These are phyloP conservation scores for Meleagris gallopavo DNA, from an alignment of 2,113 vertebrate genomes.

Conservation along the genomic window DNA sequence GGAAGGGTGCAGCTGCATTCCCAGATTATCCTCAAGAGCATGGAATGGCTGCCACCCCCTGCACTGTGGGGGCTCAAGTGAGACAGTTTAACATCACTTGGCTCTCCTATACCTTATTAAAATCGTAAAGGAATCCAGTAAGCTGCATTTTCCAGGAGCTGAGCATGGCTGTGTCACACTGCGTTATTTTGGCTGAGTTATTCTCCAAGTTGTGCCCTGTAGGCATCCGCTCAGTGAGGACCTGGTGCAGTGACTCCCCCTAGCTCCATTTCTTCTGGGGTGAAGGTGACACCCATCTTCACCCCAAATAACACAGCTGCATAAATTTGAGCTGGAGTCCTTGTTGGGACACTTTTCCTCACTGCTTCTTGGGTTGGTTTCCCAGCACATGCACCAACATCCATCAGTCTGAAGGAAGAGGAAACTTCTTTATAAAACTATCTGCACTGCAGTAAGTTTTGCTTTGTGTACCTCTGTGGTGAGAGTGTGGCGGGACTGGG, in stretches of 20 bases:
- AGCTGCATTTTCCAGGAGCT: background rate
- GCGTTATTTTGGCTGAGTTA: background rate
- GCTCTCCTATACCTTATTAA: background rate
- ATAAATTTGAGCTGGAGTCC: accelerated
- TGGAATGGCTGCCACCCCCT: background rate
- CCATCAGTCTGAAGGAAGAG: background rate
- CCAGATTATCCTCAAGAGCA: constrained; percentile 31
- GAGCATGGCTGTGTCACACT: background rate
- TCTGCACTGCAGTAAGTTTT: background rate
- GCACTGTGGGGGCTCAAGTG: background rate
- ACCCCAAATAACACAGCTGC: background rate
- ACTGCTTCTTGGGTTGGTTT: background rate
- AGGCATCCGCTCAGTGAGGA: background rate
- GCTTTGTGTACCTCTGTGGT: background rate
- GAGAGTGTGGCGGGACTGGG: accelerated
- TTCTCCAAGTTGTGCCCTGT: background rate
- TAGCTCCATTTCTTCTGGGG: background rate
- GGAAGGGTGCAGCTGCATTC: constrained; percentile 78
- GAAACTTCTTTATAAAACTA: background rate
- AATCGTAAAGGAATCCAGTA: background rate
- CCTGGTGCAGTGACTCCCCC: background rate
- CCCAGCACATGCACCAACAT: background rate
- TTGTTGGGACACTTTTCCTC: accelerated
- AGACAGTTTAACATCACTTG: background rate
- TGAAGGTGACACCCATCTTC: background rate